A percentile compares a stretch with the other conserved stretches of the same genome.
Evolutionary conservation across 2,888 invertebrate genomes (phyloP).

Genomic region (Prosopocoilus inquinatus): DNA sequence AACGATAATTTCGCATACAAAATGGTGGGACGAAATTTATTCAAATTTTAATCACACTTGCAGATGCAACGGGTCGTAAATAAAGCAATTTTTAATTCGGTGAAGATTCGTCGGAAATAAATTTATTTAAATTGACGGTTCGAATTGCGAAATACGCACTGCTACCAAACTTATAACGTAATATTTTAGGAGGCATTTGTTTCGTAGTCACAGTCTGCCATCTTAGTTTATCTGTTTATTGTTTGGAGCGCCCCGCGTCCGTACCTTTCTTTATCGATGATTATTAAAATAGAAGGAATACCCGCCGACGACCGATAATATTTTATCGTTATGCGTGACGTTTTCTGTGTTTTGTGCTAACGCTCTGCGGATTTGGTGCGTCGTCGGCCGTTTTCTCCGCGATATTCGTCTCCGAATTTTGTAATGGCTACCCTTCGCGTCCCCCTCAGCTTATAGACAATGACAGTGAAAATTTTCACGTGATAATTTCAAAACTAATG

Average conservation of each 20-base stretch:
- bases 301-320: background rate
- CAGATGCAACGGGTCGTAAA: too few relatives aligned
- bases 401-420: slow-evolving; percentile 45
- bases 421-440: slow-evolving; percentile 67
- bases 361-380: slow-evolving; percentile 8
- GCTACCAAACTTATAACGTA: background rate
- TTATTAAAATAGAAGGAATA: slow-evolving; percentile 13
- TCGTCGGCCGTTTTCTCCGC: slow-evolving; percentile 1
- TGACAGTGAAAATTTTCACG: slow-evolving; percentile 59
- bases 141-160: too few relatives aligned
- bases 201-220: slow-evolving; percentile 40
- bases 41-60: too few relatives aligned
- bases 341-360: slow-evolving; percentile 20
- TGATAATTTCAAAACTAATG: slow-evolving; percentile 42
- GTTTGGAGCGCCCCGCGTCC: slow-evolving; percentile 52
- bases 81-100: too few relatives aligned
- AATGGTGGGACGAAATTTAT: too few relatives aligned
- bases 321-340: background rate
- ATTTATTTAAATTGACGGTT: too few relatives aligned
- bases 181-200: slow-evolving; percentile 31
- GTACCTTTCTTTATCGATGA: slow-evolving; percentile 17
- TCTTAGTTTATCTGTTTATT: slow-evolving; percentile 51
- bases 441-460: slow-evolving; percentile 65
- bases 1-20: too few relatives aligned
- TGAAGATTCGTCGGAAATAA: too few relatives aligned